Conservation (phyloP, 2,797 vertebrate genomes). For the Epinephelus coioides region DNA sequence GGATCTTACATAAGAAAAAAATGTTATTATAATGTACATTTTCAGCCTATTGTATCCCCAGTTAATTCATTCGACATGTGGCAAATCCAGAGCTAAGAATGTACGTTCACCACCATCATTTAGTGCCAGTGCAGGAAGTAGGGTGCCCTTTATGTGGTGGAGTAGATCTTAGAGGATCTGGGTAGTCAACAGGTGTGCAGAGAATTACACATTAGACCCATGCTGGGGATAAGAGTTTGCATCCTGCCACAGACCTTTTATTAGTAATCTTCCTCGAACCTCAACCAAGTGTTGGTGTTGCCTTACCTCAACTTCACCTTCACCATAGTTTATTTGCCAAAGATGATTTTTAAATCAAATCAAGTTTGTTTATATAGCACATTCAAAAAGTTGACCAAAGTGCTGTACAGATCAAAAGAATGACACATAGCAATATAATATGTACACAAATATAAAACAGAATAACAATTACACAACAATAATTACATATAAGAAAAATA, state of each 20-base stretch:
- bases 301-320: neutral
- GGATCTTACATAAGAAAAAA: too few relatives aligned
- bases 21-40: neutral
- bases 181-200: too few relatives aligned
- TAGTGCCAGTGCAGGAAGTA: slow-evolving; percentile 15
- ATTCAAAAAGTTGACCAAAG: too few relatives aligned
- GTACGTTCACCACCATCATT: slow-evolving; percentile 14
- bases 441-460: too few relatives aligned
- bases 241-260: slow-evolving; percentile 26
- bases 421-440: too few relatives aligned
- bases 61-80: slow-evolving; percentile 14
- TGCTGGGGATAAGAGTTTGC: slow-evolving; percentile 24
- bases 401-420: too few relatives aligned
- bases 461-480: too few relatives aligned
- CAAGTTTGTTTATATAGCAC: too few relatives aligned
- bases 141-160: slow-evolving; percentile 26
- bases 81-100: slow-evolving; percentile 5
- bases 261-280: neutral
- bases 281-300: neutral
- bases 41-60: neutral
- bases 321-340: neutral
- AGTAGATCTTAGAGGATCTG: neutral
- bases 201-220: slow-evolving; percentile 24
- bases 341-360: neutral
- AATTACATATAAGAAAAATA: too few relatives aligned